These are phyloP conservation scores for Spodoptera exigua DNA, from an alignment of 2,888 invertebrate species.

Conservation along the genomic window DNA sequence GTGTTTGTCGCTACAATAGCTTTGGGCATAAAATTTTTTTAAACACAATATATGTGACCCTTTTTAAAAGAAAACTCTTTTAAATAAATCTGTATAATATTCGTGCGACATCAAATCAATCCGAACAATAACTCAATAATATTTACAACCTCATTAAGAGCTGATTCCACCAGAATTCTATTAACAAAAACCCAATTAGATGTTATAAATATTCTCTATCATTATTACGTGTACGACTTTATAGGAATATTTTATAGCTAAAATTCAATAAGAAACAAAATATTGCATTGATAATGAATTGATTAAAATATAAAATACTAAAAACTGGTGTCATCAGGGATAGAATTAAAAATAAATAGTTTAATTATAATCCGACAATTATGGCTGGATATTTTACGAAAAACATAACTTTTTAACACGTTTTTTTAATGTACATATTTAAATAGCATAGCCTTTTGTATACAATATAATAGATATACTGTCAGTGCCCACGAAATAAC, in stretches of 20 bases:
- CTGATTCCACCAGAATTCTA: slow-evolving; percentile 44
- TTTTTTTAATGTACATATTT: slow-evolving; percentile 43
- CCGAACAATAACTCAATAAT: slow-evolving; percentile 26
- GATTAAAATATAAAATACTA: too few species aligned
- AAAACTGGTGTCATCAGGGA: slow-evolving; percentile 37
- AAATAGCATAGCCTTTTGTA: slow-evolving; percentile 69
- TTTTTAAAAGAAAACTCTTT: too few species aligned
- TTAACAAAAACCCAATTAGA: background rate
- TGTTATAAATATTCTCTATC: too few species aligned
- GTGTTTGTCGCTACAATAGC: too few species aligned
- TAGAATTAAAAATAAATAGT: slow-evolving; percentile 50
- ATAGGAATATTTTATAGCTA: too few species aligned
- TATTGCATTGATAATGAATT: too few species aligned
- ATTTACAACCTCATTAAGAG: slow-evolving; percentile 58
- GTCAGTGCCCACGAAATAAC: background rate
- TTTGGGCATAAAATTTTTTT: too few species aligned
- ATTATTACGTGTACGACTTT: too few species aligned
- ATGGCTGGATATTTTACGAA: slow-evolving; percentile 64
- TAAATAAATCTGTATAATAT: background rate
- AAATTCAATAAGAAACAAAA: too few species aligned
- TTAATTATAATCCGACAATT: slow-evolving; percentile 48
- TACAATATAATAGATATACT: slow-evolving; percentile 23
- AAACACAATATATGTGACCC: too few species aligned
- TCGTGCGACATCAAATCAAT: slow-evolving; percentile 24
- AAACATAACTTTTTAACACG: too few species aligned